A percentile compares a stretch with the other conserved stretches of the same genome.
Conservation (phyloP, 2,113 vertebrate genomes). For the Campylorhamphus procurvoides region DNA sequence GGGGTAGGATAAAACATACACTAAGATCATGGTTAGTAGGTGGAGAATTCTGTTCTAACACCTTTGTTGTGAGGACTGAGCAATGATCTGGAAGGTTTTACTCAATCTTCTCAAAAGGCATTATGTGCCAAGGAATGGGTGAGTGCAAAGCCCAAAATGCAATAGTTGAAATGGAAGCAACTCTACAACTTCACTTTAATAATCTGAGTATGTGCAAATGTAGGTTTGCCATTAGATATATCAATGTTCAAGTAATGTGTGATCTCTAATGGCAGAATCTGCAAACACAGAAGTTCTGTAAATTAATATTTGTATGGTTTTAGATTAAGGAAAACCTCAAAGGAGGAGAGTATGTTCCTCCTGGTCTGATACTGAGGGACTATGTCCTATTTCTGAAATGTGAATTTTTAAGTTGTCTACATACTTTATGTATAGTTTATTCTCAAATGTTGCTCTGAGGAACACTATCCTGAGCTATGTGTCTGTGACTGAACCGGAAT, state of each 20-base stretch:
- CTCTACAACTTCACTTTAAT: neutral
- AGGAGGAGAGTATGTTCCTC: neutral
- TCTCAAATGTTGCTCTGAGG: neutral
- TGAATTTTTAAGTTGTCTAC: neutral
- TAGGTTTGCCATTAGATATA: neutral
- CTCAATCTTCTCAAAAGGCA: constrained; percentile 50
- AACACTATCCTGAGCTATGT: neutral
- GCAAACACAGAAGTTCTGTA: neutral
- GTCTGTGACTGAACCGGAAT: neutral
- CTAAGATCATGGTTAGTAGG: constrained; percentile 43
- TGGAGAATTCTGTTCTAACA: constrained; percentile 56
- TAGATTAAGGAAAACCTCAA: neutral
- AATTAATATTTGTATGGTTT: neutral
- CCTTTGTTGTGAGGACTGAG: constrained; percentile 38
- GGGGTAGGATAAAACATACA: constrained; percentile 67
- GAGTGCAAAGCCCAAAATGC: neutral
- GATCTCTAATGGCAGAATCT: neutral
- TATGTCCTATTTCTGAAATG: neutral
- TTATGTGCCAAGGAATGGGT: neutral
- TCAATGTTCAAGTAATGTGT: neutral
- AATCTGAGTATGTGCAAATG: neutral
- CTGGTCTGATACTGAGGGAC: neutral
- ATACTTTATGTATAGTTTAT: neutral
- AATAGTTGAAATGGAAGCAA: neutral
- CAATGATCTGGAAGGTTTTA: constrained; percentile 52